Percentiles rank a stretch among this genome's conserved stretches.
Conservation (phyloP, 2,113 vertebrate genomes). For the Atractosteus spatula region DNA sequence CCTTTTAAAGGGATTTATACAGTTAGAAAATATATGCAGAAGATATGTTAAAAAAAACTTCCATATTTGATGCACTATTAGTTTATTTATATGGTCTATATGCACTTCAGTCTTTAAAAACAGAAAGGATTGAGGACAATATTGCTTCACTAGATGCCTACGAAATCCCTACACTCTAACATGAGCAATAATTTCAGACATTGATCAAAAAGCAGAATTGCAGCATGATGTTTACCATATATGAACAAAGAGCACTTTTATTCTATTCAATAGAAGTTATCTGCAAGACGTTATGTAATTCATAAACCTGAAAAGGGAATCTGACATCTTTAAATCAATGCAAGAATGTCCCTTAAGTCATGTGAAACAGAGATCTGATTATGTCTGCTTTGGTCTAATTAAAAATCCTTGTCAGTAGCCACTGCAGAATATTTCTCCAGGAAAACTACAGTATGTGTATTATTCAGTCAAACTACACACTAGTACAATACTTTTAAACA, state of each 20-base stretch:
- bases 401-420: constrained; percentile 36
- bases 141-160: no score
- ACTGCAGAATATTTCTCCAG: constrained; percentile 46
- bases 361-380: not conserved
- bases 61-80: no score
- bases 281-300: not conserved
- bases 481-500: constrained; percentile 15
- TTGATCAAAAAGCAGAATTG: no score
- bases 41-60: no score
- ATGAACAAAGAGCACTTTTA: constrained; percentile 6
- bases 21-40: no score
- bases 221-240: not conserved
- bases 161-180: no score
- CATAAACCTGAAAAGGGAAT: no score
- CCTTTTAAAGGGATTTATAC: no score
- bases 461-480: constrained; percentile 1
- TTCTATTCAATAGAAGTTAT: not conserved
- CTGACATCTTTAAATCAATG: not conserved
- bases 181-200: no score
- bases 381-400: constrained; percentile 21
- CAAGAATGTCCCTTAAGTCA: not conserved
- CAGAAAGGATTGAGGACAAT: no score
- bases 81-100: no score
- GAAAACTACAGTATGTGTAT: constrained; percentile 39
- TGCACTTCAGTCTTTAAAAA: no score